Evolutionary conservation across 2,888 invertebrate genomes (phyloP).

Genomic region (Pyrocoelia pectoralis): DNA sequence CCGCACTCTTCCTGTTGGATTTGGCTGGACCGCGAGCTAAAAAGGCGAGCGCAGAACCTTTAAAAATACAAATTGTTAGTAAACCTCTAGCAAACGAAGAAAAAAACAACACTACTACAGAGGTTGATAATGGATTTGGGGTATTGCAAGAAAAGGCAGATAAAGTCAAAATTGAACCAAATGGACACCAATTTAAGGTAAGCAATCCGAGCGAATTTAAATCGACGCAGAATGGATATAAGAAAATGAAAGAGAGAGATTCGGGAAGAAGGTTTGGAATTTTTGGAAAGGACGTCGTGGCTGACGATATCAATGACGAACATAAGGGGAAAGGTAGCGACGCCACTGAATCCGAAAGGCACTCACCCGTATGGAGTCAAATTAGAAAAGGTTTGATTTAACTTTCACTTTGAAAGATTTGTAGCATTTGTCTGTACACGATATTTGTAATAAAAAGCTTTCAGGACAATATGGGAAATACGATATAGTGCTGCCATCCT

Average conservation of each 20-base stretch:
- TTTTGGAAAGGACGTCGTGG: conserved; percentile 54
- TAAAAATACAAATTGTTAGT: conserved; percentile 17
- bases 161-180: conserved; percentile 21
- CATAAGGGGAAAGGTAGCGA: conserved; percentile 35
- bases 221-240: conserved; percentile 37
- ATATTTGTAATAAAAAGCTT: too few species aligned
- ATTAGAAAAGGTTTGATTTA: conserved; percentile 54
- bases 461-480: conserved; percentile 59
- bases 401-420: too few species aligned
- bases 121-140: conserved; percentile 44
- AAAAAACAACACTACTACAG: conserved; percentile 27
- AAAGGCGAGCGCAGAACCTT: conserved; percentile 45
- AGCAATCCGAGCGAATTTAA: conserved; percentile 34
- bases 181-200: conserved; percentile 24
- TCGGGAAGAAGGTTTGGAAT: conserved; percentile 51
- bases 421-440: too few species aligned
- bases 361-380: conserved; percentile 59
- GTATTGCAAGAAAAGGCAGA: conserved; percentile 40
- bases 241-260: conserved; percentile 40
- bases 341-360: conserved; percentile 42
- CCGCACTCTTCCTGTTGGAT: conserved; percentile 73
- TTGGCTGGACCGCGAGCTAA: conserved; percentile 67
- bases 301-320: conserved; percentile 49
- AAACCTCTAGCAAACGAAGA: conserved; percentile 27
- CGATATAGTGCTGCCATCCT: conserved; percentile 60